A percentile compares a stretch with the other conserved stretches of the same genome.
These are phyloP conservation scores for Lasioglossum albipes DNA, from an alignment of 1,140 invertebrate genomes.

Conservation along the genomic window DNA sequence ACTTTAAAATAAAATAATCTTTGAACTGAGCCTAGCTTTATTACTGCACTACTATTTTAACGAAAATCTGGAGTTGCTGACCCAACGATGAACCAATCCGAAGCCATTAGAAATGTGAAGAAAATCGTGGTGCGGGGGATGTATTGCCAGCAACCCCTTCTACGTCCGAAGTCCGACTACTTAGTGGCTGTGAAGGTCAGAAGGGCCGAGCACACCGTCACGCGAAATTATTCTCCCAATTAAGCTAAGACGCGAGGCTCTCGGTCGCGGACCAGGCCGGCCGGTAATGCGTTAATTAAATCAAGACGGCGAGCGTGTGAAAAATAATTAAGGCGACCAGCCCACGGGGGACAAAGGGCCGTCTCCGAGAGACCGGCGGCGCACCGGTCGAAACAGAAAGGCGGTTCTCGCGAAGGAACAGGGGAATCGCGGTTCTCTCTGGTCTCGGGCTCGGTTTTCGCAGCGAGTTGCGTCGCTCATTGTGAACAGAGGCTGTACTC, in stretches of 20 bases:
- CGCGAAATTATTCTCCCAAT: slow-evolving; percentile 45
- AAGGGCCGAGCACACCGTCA: neutral
- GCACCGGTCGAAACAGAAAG: slow-evolving; percentile 19
- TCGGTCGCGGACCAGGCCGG: neutral
- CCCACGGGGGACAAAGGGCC: slow-evolving; percentile 30
- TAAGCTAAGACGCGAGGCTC: slow-evolving; percentile 35
- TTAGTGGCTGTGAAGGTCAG: slow-evolving; percentile 31
- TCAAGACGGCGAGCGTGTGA: slow-evolving; percentile 48
- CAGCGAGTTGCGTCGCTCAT: slow-evolving; percentile 27
- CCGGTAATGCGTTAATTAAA: slow-evolving; percentile 50
- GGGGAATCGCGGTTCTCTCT: neutral
- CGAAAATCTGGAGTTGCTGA: no score
- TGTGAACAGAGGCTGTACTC: neutral
- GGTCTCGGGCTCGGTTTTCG: neutral
- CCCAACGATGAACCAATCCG: no score
- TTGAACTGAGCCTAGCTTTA: no score
- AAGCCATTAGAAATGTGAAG: no score
- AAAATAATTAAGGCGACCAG: slow-evolving; percentile 53
- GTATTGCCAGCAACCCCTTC: no score
- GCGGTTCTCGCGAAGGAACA: neutral
- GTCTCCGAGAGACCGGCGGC: slow-evolving; percentile 10
- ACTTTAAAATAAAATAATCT: no score
- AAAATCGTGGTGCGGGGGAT: no score
- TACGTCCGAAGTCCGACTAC: slow-evolving; percentile 16
- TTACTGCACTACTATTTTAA: no score